Evolutionary conservation across 92 coral and sea anemone species (phyloP).

Genomic region (Metridium senile): DNA sequence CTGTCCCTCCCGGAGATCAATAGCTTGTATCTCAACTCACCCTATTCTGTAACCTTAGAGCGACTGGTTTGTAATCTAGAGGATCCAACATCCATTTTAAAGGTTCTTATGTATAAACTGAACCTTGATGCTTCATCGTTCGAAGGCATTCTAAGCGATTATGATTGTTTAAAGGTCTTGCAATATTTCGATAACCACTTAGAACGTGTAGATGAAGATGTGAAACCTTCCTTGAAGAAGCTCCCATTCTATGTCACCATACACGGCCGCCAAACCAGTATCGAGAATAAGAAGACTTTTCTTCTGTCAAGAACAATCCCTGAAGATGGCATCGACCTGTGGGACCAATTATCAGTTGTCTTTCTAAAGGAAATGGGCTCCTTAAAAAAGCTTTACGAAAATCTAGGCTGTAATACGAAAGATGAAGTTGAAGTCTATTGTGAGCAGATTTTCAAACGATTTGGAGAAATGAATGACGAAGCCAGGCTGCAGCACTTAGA

Average conservation of each 20-base stretch:
- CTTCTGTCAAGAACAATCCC: slow-evolving; percentile 39
- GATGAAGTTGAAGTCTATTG: slow-evolving; percentile 61
- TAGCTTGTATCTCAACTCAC: background rate
- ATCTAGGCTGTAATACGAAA: slow-evolving; percentile 38
- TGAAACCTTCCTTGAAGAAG: slow-evolving; percentile 9
- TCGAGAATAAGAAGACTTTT: background rate
- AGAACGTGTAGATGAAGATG: background rate
- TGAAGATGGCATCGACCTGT: slow-evolving; percentile 32
- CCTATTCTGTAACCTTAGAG: slow-evolving; percentile 8
- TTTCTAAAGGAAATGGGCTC: slow-evolving; percentile 22
- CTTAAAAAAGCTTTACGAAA: slow-evolving; percentile 33
- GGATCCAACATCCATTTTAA: slow-evolving; percentile 40
- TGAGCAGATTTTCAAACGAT: slow-evolving; percentile 41
- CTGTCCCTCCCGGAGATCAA: slow-evolving; percentile 57
- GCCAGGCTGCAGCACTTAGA: slow-evolving; percentile 46
- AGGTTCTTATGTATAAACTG: slow-evolving; percentile 38
- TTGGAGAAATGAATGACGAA: slow-evolving; percentile 12
- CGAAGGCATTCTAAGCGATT: background rate
- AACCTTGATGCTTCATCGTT: background rate
- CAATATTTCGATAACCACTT: slow-evolving; percentile 38
- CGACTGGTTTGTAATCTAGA: slow-evolving; percentile 45
- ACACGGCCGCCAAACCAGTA: slow-evolving; percentile 30
- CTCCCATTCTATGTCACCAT: slow-evolving; percentile 57
- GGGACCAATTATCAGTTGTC: slow-evolving; percentile 14
- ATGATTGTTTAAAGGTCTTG: slow-evolving; percentile 27